Base-by-base conservation (phyloP, 2,888 invertebrate species). In the Dione juno region DNA sequence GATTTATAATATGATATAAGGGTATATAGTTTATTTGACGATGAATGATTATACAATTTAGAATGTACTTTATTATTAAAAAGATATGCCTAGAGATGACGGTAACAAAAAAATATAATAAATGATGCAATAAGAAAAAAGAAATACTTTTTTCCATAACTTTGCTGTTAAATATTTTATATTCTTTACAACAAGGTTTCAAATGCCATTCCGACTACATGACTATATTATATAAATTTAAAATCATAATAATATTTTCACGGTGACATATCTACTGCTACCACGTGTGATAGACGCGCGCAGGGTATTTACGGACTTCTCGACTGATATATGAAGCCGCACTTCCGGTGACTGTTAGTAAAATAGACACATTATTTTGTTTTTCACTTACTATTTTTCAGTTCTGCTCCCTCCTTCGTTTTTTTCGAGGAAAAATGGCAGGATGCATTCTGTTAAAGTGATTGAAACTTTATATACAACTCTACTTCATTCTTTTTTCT, bases 271-370 rank as follows among this genome's bases (percentile, higher is more conserved):
- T 71, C 58, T 66, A 69, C 43, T 52, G 43, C 53, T 52, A 61
- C 45, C 65, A 70, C 59, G 52, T 66, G 66, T 52, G 65, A 41
- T 52, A 41, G 59, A 43, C 61, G 48, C n/a, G 40, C 19, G 52
- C 74, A 74, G 78, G 80, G 83, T 88, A 88, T 90, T 90, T 88
- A 90, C 81, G 83, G 80, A 75, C 82, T 80, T 69, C 81, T 70
- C 81, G 84, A 89, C 83, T 89, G 90, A 90, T 89, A 87, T 88
- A 89, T 86, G 85, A 85, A 84, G 79, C 81, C 79, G 45, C 74
- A 81, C 85, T 88, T 90, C 88, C 89, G 83, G 80, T 81, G 48
- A 64, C 52, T 66, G 77, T 67, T 65, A 65, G 69, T 69, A 67
- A 65, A 64, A 73, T 69, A 69, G 64, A 73, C 41, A 41, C 69